These are phyloP conservation scores for Dynastes grantii DNA, from an alignment of 2,888 invertebrate species.

Conservation along the genomic window DNA sequence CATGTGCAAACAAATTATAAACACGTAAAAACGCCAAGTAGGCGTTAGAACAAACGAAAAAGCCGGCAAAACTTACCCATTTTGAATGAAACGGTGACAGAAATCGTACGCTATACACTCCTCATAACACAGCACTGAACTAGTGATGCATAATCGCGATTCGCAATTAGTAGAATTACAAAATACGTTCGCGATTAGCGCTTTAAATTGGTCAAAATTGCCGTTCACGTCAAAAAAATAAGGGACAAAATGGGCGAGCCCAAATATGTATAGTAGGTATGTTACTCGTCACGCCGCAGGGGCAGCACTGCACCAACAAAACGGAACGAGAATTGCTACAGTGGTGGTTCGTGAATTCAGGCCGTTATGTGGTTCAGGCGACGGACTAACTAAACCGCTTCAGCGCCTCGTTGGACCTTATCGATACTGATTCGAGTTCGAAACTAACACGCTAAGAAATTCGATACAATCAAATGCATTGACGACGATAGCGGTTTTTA, in stretches of 20 bases:
- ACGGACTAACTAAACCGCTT: neutral
- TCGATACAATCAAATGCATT: neutral
- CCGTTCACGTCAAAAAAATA: constrained; percentile 60
- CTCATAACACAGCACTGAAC: constrained; percentile 57
- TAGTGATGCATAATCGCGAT: constrained; percentile 57
- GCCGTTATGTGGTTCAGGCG: neutral
- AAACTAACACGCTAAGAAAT: neutral
- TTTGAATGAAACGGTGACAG: constrained; percentile 58
- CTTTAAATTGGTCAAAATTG: constrained; percentile 62
- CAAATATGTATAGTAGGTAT: constrained; percentile 57
- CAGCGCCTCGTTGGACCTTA: too few relatives aligned
- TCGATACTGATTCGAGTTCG: too few relatives aligned
- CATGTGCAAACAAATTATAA: constrained; percentile 12
- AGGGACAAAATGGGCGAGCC: constrained; percentile 66
- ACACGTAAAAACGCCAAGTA: constrained; percentile 3
- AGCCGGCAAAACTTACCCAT: constrained; percentile 64
- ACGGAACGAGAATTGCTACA: constrained; percentile 28
- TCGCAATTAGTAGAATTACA: constrained; percentile 55
- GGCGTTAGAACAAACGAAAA: constrained; percentile 34
- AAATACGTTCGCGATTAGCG: constrained; percentile 56
- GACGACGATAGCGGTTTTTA: neutral
- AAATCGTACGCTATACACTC: constrained; percentile 29
- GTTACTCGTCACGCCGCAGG: constrained; percentile 51
- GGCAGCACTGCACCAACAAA: constrained; percentile 56
- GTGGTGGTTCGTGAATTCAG: constrained; percentile 45